phyloP scores from a whole-genome alignment of 2,113 vertebrate species.

The Vulpes lagopus region DNA sequence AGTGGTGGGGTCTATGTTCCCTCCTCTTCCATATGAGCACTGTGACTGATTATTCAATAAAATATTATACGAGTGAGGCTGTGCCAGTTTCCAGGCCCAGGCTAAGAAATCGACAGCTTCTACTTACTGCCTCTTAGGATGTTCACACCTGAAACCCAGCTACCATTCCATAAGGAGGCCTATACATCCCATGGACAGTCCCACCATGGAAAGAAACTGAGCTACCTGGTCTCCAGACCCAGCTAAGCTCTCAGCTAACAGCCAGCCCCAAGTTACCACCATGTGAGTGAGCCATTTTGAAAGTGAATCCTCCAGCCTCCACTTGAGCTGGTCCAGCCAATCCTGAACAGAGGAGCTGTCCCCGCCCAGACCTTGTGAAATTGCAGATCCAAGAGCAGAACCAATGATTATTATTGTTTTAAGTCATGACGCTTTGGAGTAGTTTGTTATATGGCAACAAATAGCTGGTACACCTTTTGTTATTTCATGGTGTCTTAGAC shows the following conservation, averaged over 20 bases:
- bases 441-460: background rate
- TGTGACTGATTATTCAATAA: background rate
- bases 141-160: background rate
- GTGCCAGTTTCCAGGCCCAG: background rate
- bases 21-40: background rate
- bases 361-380: background rate
- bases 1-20: background rate
- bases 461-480: conserved; percentile 25
- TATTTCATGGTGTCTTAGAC: conserved; percentile 48
- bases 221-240: background rate
- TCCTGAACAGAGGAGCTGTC: background rate
- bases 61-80: background rate
- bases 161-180: background rate
- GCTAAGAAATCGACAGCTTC: background rate
- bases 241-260: background rate
- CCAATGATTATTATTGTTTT: conserved; percentile 3
- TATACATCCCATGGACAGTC: background rate
- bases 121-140: background rate
- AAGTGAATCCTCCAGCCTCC: background rate
- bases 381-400: conserved; percentile 15
- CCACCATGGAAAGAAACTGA: background rate
- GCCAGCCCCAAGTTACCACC: background rate
- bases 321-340: background rate
- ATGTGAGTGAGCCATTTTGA: conserved; percentile 2
- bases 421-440: background rate